Percentiles rank a stretch among this genome's conserved stretches.
Conservation (phyloP, 2,888 invertebrate species). For the Acanthosoma haemorrhoidale region DNA sequence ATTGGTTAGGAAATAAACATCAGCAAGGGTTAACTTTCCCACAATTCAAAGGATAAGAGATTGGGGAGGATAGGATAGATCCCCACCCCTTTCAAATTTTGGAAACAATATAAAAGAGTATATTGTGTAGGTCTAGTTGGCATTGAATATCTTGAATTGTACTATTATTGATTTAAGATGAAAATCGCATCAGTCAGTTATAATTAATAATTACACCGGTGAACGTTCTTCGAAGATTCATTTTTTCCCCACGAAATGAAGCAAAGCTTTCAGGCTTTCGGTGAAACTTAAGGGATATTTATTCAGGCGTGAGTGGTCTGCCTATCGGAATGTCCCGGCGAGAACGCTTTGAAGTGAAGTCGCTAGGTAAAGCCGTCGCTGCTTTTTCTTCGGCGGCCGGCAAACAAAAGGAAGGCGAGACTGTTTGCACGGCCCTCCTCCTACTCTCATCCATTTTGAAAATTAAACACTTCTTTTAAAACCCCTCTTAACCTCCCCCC, state of each 20-base stretch:
- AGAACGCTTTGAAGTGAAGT: background rate
- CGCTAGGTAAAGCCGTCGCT: slow-evolving; percentile 2
- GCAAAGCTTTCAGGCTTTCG: slow-evolving; percentile 8
- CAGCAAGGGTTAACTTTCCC: too few species aligned
- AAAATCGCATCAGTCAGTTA: too few species aligned
- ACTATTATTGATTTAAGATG: too few species aligned
- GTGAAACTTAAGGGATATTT: background rate
- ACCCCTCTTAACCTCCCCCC: slow-evolving; percentile 11
- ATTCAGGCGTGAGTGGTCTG: background rate
- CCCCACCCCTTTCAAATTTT: too few species aligned
- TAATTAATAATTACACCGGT: too few species aligned
- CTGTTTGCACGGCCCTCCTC: slow-evolving; percentile 25
- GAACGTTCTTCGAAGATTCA: too few species aligned
- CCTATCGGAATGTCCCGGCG: background rate
- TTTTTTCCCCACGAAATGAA: slow-evolving; percentile 3
- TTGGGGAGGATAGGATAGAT: too few species aligned
- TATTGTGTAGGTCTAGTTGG: too few species aligned
- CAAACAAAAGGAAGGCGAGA: slow-evolving; percentile 15
- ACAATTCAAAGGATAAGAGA: too few species aligned
- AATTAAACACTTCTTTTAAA: slow-evolving; percentile 27
- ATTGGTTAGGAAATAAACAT: too few species aligned
- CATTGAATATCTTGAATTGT: too few species aligned
- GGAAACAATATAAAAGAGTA: too few species aligned
- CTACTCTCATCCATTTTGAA: slow-evolving; percentile 22
- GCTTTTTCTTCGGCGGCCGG: slow-evolving; percentile 3